Percentiles rank a stretch among this genome's conserved stretches.
phyloP scores from a whole-genome alignment of 2,797 vertebrate species.

The Pristis pectinata region DNA sequence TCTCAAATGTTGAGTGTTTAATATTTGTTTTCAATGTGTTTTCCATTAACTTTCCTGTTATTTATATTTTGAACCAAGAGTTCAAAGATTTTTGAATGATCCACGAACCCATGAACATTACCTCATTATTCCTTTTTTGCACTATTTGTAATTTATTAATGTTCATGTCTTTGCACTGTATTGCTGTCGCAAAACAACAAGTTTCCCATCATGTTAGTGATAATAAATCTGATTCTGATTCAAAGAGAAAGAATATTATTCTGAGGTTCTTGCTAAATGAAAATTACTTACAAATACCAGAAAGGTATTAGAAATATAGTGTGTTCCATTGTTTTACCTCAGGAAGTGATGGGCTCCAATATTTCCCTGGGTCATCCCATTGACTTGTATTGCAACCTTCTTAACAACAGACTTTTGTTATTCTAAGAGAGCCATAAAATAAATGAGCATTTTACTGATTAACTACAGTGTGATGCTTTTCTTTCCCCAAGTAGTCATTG shows the following conservation, averaged over 20 bases:
- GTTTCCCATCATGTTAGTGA: too few relatives aligned
- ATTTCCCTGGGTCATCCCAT: not conserved
- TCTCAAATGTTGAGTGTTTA: not conserved
- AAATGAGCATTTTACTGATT: constrained; percentile 9
- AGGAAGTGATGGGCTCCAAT: not conserved
- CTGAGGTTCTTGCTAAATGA: not conserved
- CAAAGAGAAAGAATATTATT: not conserved
- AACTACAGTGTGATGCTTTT: not conserved
- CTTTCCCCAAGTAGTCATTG: not conserved
- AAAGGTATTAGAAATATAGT: not conserved
- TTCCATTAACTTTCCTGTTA: not conserved
- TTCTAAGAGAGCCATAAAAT: not conserved
- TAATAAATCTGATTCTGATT: too few relatives aligned
- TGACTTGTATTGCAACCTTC: not conserved
- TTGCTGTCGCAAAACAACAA: too few relatives aligned
- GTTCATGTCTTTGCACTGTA: too few relatives aligned
- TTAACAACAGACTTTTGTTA: not conserved
- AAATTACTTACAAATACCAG: not conserved
- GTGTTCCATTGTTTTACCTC: not conserved
- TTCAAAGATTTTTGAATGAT: too few relatives aligned
- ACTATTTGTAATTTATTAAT: too few relatives aligned
- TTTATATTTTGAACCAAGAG: not conserved
- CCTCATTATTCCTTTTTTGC: too few relatives aligned
- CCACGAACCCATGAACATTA: too few relatives aligned
- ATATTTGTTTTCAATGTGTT: not conserved